These are phyloP conservation scores for Platalea minor DNA, from an alignment of 2,797 vertebrate genomes.

Conservation along the genomic window DNA sequence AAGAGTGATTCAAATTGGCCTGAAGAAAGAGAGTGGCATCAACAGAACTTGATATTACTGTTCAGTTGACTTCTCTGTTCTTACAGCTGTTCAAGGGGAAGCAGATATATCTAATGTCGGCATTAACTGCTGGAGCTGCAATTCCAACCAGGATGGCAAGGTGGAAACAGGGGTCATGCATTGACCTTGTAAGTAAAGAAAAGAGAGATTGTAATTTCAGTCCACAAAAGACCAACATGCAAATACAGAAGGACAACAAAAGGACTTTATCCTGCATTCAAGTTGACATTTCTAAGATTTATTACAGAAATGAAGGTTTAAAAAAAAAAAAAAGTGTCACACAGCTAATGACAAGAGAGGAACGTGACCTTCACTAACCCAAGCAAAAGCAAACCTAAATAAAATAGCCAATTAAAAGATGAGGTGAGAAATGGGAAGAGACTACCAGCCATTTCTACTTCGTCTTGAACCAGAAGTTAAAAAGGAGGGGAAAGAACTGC, in stretches of 20 bases:
- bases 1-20: neutral
- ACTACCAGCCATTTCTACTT: neutral
- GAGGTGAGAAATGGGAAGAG: neutral
- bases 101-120: neutral
- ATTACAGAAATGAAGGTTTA: neutral
- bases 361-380: neutral
- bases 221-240: neutral
- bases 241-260: neutral
- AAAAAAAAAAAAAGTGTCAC: neutral
- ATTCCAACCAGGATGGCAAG: neutral
- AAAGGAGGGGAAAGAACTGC: neutral
- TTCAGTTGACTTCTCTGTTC: neutral
- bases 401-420: neutral
- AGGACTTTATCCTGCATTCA: neutral
- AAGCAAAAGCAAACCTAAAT: neutral
- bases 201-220: neutral
- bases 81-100: neutral
- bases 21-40: neutral
- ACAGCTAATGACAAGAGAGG: neutral
- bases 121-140: constrained; percentile 22
- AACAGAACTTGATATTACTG: constrained; percentile 19
- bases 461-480: neutral
- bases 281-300: neutral
- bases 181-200: constrained; percentile 8
- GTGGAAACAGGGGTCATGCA: neutral